Conservation (phyloP, 2,113 vertebrate species). For the Osmerus mordax region DNA sequence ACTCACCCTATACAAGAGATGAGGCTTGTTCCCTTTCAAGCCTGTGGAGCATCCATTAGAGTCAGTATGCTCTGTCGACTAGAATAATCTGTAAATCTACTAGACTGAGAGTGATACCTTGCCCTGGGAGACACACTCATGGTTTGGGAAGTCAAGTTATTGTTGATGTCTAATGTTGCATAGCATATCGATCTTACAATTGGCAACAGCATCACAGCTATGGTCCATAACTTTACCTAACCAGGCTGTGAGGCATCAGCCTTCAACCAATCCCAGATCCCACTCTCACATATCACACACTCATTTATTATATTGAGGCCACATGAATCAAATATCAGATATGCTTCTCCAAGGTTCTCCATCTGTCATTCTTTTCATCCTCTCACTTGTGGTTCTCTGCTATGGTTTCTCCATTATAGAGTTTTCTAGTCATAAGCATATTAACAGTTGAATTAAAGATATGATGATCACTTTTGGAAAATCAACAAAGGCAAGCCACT, state of each 20-base stretch:
- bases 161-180: conserved; percentile 50
- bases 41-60: conserved; percentile 47
- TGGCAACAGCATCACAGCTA: conserved; percentile 43
- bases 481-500: not conserved
- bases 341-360: conserved; percentile 51
- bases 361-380: conserved; percentile 47
- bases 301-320: conserved; percentile 58
- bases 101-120: conserved; percentile 21
- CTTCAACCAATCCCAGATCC: conserved; percentile 61
- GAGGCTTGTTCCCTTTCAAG: conserved; percentile 52
- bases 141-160: conserved; percentile 46
- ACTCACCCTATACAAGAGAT: conserved; percentile 60
- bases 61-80: conserved; percentile 46
- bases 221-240: conserved; percentile 54
- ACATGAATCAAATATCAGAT: conserved; percentile 52
- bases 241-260: conserved; percentile 44
- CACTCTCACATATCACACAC: conserved; percentile 23
- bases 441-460: not conserved
- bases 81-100: conserved; percentile 23
- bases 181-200: conserved; percentile 46
- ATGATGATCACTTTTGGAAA: conserved; percentile 5
- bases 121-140: conserved; percentile 30
- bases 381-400: not conserved
- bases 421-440: too few relatives aligned
- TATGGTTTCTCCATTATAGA: too few relatives aligned